These are phyloP conservation scores for Lagorchestes hirsutus DNA, from an alignment of 2,797 vertebrate species.

Conservation along the genomic window DNA sequence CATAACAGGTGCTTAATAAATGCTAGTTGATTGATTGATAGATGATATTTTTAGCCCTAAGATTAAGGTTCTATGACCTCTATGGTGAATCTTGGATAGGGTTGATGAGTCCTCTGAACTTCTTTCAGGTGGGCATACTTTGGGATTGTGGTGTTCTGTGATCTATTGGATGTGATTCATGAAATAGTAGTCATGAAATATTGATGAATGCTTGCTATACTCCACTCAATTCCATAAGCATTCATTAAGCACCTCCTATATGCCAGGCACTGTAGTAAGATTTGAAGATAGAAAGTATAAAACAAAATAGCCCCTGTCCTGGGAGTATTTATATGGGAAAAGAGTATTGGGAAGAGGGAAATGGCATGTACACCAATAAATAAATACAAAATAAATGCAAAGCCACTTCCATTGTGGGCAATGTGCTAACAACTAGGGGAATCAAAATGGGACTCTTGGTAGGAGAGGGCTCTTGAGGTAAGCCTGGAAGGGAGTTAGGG, in stretches of 20 bases:
- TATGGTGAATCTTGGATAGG: neutral
- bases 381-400: neutral
- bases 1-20: neutral
- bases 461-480: neutral
- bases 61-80: neutral
- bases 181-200: neutral
- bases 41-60: neutral
- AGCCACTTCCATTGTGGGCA: neutral
- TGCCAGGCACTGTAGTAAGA: neutral
- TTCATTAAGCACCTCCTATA: neutral
- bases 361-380: neutral
- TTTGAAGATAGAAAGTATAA: neutral
- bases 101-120: neutral
- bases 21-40: neutral
- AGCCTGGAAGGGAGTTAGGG: neutral
- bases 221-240: neutral
- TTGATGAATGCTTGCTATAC: neutral
- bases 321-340: neutral
- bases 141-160: neutral
- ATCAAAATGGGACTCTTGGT: neutral
- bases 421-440: neutral
- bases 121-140: neutral
- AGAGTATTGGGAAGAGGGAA: neutral
- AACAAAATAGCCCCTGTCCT: neutral
- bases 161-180: neutral